Percentiles rank a stretch among this genome's conserved stretches.
Evolutionary conservation across 2,888 invertebrate genomes (phyloP).

Genomic region (Branchellion lobata): DNA sequence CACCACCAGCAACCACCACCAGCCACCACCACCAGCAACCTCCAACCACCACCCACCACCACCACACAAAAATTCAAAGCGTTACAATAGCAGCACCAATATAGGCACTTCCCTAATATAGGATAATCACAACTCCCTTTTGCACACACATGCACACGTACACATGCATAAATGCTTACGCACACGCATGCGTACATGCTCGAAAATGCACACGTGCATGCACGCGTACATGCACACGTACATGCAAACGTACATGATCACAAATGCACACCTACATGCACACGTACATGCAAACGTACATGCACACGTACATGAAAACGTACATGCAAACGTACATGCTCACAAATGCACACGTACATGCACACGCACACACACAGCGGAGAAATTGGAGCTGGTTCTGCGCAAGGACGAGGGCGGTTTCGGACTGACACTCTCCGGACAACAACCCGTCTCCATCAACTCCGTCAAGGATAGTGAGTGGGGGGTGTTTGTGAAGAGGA

Average conservation of each 20-base stretch:
- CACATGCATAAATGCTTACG: not conserved
- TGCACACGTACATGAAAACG: not conserved
- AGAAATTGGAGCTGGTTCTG: constrained; percentile 33
- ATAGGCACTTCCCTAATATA: too few species aligned
- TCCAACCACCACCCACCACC: too few species aligned
- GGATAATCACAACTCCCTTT: too few species aligned
- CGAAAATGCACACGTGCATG: not conserved
- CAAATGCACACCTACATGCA: too few species aligned
- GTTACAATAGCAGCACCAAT: too few species aligned
- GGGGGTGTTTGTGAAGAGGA: not conserved
- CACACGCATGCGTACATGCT: not conserved
- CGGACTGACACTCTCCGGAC: constrained; percentile 28
- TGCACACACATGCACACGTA: not conserved
- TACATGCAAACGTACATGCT: not conserved
- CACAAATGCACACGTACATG: not conserved
- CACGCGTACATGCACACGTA: not conserved
- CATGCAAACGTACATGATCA: too few species aligned
- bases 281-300: not conserved
- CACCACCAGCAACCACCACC: too few species aligned
- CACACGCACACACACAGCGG: not conserved
- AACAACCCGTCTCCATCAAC: constrained; percentile 28
- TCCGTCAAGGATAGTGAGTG: constrained; percentile 37
- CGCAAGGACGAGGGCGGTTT: constrained; percentile 37
- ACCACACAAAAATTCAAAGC: too few species aligned
- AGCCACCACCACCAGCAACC: too few species aligned